phyloP scores from a whole-genome alignment of 2,113 vertebrate genomes.

The Oncorhynchus tshawytscha region DNA sequence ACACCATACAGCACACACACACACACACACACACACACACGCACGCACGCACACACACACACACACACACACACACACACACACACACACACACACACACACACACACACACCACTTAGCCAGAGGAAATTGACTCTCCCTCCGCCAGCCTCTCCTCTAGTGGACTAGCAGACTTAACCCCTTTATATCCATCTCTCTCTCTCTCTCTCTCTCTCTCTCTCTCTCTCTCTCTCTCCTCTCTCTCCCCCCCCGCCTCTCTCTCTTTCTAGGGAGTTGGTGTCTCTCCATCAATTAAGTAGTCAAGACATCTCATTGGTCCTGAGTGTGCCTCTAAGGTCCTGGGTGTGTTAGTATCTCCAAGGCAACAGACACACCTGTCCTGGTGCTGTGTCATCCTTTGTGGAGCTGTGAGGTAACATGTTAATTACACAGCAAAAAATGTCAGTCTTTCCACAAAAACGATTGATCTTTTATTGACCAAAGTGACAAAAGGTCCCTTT shows the following conservation, averaged over 20 bases:
- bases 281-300: not conserved
- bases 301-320: not conserved
- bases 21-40: no score
- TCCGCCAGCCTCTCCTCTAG: constrained; percentile 64
- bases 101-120: constrained; percentile 54
- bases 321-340: not conserved
- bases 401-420: constrained; percentile 1
- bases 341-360: not conserved
- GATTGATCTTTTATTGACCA: not conserved
- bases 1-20: constrained; percentile 50
- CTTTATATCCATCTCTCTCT: constrained; percentile 24
- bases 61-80: constrained; percentile 20
- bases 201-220: not conserved
- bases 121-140: constrained; percentile 65
- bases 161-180: constrained; percentile 54
- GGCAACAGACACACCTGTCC: not conserved
- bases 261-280: not conserved
- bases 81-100: no score
- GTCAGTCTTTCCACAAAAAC: no score
- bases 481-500: not conserved
- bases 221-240: no score
- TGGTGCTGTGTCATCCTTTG: constrained; percentile 2
- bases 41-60: no score
- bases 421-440: no score
- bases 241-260: not conserved